Evolutionary conservation across 2,797 vertebrate species (phyloP), one percentile per base, ranked within the genome.

Genomic region (Anguilla marmorata): DNA sequence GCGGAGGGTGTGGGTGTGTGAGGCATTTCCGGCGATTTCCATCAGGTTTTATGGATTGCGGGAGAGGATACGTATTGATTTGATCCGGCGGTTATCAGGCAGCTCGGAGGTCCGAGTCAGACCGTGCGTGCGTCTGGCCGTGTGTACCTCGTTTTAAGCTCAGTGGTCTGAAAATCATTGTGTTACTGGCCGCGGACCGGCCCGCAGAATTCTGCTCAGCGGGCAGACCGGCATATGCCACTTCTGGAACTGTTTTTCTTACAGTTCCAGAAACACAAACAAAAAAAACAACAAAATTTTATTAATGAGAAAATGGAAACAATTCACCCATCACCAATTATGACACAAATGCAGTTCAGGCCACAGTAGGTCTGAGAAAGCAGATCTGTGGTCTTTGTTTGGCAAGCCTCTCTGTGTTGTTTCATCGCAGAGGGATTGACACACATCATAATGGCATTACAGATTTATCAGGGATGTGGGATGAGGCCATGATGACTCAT

Each of bases 101-200:
- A 48, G 56, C 86, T 9, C 76, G 9, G 48, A 50, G 86, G 63
- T 63, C 37, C 52, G 14, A 80, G 76, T 21, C 69, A 45, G 37
- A 37, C 52, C 48, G 45, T 63, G 48, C 63, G 86, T 30, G 84
- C 69, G 14, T 33, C 50, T 86, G 85, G 48, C 33, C 69, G 50
- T 41, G 54, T 27, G 82, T 72, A 41, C 33, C 86, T 58, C 8
- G 0, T 85, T 56, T 60, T 76, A 69, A 84, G 79, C 84, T 86
- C 72, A 76, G 37, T 84, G 54, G 60, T 85, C 87, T 87, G 88
- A 85, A 91, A 85, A 90, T 88, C 48, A 60, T 85, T 89, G 37
- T 33, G 66, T 85, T 66, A 54, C 58, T 41, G 2, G 89, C 88
- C 86, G 66, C 76, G 45, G 80, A 89, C 52, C 66, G 11, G 63